Evolutionary conservation across 2,888 invertebrate species (phyloP), one percentile per base, ranked within the genome.

Genomic region (Leptopterna dolabrata): DNA sequence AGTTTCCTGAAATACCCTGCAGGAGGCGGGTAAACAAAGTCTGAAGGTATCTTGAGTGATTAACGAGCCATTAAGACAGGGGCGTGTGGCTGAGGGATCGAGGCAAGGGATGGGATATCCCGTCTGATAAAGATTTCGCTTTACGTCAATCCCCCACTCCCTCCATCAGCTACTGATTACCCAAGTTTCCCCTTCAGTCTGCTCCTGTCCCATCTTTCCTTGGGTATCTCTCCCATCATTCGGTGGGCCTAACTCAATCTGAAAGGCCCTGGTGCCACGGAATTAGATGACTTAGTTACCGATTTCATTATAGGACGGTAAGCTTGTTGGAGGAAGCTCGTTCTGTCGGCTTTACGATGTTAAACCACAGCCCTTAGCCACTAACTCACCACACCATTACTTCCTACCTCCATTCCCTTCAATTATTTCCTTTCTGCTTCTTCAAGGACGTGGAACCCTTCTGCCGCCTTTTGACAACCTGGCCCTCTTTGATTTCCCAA

Each of bases 341-440:
- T 51, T 51, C n/a, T 51, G n/a, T n/a, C 63, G 63, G 63, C 63
- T 63, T 63, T 24, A 63, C 63, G 27, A 19, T 19, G 63, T 63
- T 63, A 63, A 63, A 27, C 63, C 63, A 24, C 63, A 63, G 24
- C 63, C 63, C 63, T 63, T 27, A 63, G 27, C 24, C 63, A 13
- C 63, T 63, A 63, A 63, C 63, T 63, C 63, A 63, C 63, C 63
- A 63, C 24, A 63, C 9, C 63, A 63, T 63, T 63, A 63, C 63
- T 63, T 4, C 51, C 51, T 51, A 51, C 51, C 51, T 63, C 27
- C 24, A 24, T 63, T 27, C 63, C 63, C 63, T 63, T 63, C 63
- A 63, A 63, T 55, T 55, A 55, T 11, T 63, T 63, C 63, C 63
- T 63, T 55, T n/a, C 55, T 55, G 7, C 55, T 19, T 55, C 55